Base-by-base conservation (phyloP, 2,113 vertebrate species). In the Peromyscus maniculatus region DNA sequence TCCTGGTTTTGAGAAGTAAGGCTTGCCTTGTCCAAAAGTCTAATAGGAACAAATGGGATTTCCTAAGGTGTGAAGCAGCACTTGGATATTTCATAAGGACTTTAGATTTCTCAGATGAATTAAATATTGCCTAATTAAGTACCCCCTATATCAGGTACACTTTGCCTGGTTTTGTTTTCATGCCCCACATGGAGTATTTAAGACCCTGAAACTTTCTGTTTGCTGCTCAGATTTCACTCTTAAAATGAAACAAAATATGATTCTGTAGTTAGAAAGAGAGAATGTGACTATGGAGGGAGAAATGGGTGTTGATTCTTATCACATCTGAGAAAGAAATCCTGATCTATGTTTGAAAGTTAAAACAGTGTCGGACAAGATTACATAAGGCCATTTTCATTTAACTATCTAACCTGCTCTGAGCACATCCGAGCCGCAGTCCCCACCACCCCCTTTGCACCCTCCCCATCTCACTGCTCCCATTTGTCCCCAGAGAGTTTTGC, bases 41-140 rank as follows among this genome's bases (percentile, higher is more conserved):
- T 92, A 75, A 66, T 13, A 57, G 69, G 69, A 28, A 80, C 16
- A 74, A 86, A 80, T 36, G 15, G 69, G 36, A 43, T n/a, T 75
- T 93, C 39, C 69, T 62, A 82, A 92, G 46, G 24, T 77, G 4
- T 78, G 7, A 9, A 84, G 22, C 74, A 74, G 80, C 67, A 83
- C n/a, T 39, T 80, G 72, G 22, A 31, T 93, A 33, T 93, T 91
- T 39, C 3, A 24, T 4, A 57, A 26, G 43, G 26, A 86, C 28
- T 95, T 97, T 46, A 91, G 75, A 91, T 91, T 88, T 92, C 46
- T 87, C 8, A 72, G 43, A 10, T 88, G n/a, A 78, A 55, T 94
- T 87, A 64, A 75, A 55, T 74, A 89, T 67, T 96, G 36, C 7
- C 67, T 67, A 33, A 11, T 67, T 55, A 82, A 89, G 11, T 82